Evolutionary conservation across 2,113 vertebrate genomes (phyloP).

Genomic region (Podiceps cristatus): DNA sequence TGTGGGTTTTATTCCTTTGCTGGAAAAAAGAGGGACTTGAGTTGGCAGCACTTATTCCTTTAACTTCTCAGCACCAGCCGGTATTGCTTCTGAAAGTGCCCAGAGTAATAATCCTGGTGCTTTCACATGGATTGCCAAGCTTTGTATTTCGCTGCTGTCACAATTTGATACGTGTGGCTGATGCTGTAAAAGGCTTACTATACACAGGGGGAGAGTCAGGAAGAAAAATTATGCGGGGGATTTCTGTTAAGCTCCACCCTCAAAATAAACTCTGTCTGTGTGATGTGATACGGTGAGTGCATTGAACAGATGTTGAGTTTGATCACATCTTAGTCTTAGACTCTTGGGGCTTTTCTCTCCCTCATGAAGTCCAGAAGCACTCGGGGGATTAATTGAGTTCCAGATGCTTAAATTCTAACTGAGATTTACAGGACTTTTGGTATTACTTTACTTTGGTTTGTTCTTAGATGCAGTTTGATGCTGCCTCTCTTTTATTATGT

Average conservation of each 20-base stretch:
- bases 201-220: background rate
- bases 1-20: background rate
- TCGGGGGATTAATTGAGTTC: background rate
- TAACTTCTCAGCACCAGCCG: background rate
- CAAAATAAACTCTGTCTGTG: background rate
- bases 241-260: background rate
- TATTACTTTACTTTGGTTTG: background rate
- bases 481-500: background rate
- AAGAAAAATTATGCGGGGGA: background rate
- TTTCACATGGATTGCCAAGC: background rate
- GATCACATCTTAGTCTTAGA: background rate
- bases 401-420: background rate
- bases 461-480: background rate
- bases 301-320: background rate
- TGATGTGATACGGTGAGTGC: rapidly evolving
- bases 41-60: background rate
- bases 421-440: background rate
- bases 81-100: background rate
- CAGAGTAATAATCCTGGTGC: background rate
- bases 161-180: background rate
- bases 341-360: background rate
- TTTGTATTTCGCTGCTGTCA: background rate
- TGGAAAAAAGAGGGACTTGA: background rate
- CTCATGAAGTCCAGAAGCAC: background rate
- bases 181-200: background rate